Conservation (phyloP, 2,113 vertebrate genomes). For the Lathamus discolor region DNA sequence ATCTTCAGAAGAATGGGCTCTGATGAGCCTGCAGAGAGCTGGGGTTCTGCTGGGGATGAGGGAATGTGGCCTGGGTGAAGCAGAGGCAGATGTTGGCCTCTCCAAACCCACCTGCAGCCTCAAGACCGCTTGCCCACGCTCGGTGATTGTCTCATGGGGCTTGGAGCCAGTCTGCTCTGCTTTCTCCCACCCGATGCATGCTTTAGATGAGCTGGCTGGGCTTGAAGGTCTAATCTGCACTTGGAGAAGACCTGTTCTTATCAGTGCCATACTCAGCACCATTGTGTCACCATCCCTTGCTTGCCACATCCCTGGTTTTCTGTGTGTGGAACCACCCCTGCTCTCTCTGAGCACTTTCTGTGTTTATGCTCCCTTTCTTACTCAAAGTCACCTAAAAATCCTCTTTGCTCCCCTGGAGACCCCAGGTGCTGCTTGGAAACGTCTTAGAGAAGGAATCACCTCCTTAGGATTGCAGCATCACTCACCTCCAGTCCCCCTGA, state of each 20-base stretch:
- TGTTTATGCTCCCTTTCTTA: neutral
- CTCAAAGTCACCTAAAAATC: neutral
- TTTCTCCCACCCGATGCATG: neutral
- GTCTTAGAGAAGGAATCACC: constrained; percentile 7
- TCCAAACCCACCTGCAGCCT: constrained; percentile 11
- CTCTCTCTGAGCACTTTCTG: neutral
- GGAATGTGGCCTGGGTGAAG: constrained; percentile 5
- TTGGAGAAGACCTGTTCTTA: neutral
- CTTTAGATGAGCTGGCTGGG: neutral
- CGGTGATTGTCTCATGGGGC: neutral
- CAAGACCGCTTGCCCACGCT: neutral
- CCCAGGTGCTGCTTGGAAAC: constrained; percentile 26
- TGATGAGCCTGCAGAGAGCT: neutral
- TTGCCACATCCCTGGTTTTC: neutral
- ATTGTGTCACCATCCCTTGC: accelerated
- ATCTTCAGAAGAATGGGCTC: neutral
- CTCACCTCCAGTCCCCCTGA: neutral
- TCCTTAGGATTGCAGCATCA: constrained; percentile 29
- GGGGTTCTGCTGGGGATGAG: neutral
- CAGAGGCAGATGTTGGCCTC: constrained; percentile 16
- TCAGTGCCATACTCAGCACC: neutral
- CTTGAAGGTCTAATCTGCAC: neutral
- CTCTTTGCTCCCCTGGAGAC: neutral
- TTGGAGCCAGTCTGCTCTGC: neutral
- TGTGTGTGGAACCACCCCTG: neutral